A percentile compares a stretch with the other conserved stretches of the same genome.
These are phyloP conservation scores for Sussaba pulchella DNA, from an alignment of 2,888 invertebrate genomes.

Conservation along the genomic window DNA sequence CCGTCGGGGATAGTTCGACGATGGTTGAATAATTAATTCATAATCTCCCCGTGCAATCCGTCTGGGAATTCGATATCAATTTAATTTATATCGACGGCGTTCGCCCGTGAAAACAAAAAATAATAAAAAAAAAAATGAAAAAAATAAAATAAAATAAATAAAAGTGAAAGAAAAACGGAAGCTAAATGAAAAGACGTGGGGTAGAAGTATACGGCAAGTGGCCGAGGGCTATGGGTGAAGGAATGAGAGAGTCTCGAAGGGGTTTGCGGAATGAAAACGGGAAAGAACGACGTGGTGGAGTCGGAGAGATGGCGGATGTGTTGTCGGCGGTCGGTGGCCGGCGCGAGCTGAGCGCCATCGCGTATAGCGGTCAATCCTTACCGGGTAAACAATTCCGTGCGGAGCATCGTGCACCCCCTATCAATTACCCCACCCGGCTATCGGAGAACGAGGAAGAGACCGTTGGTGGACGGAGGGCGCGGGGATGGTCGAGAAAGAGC, in stretches of 20 bases:
- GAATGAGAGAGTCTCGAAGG: slow-evolving; percentile 41
- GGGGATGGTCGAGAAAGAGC: background rate
- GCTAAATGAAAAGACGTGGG: slow-evolving; percentile 37
- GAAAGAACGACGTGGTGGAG: slow-evolving; percentile 60
- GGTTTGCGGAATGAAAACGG: slow-evolving; percentile 56
- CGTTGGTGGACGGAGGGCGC: background rate
- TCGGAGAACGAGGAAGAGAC: slow-evolving; percentile 32
- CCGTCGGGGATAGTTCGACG: slow-evolving; percentile 1
- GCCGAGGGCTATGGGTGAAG: slow-evolving; percentile 22
- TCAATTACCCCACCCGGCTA: slow-evolving; percentile 77
- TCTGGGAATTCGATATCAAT: slow-evolving; percentile 42
- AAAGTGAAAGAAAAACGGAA: slow-evolving; percentile 25
- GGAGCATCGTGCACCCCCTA: slow-evolving; percentile 70
- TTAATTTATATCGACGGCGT: slow-evolving; percentile 52
- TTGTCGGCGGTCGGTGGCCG: slow-evolving; percentile 46
- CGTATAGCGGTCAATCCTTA: slow-evolving; percentile 77
- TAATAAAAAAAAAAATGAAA: background rate
- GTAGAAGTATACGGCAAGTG: slow-evolving; percentile 19
- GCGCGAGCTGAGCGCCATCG: slow-evolving; percentile 73
- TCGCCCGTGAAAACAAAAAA: slow-evolving; percentile 9
- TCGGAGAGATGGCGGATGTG: slow-evolving; percentile 48
- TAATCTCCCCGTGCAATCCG: slow-evolving; percentile 35
- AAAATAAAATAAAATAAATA: slow-evolving; percentile 19
- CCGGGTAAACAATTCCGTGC: slow-evolving; percentile 76
- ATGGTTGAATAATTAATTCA: slow-evolving; percentile 53